Evolutionary conservation across 2,888 invertebrate genomes (phyloP).

Genomic region (Ecdyonurus torrentis): DNA sequence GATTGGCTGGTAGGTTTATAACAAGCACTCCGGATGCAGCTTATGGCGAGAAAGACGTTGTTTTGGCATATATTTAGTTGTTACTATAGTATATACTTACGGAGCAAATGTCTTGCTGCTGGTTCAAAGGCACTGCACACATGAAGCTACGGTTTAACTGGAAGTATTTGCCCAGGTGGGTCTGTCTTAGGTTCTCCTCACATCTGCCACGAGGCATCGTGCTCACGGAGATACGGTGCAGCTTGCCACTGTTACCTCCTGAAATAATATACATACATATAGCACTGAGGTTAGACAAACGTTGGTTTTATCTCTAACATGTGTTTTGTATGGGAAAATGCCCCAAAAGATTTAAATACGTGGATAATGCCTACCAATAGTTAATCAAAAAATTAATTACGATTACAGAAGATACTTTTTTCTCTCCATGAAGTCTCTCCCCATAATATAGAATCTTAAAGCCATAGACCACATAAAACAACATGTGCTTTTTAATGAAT

Average conservation of each 20-base stretch:
- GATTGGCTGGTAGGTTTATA: too few species aligned
- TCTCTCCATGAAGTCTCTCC: too few species aligned
- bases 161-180: conserved; percentile 33
- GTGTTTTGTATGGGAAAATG: background rate
- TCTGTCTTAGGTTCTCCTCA: conserved; percentile 36
- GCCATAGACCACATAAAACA: too few species aligned
- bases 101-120: conserved; percentile 56
- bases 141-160: conserved; percentile 45
- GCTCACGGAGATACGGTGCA: conserved; percentile 55
- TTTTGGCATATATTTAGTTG: too few species aligned
- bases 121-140: conserved; percentile 45
- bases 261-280: conserved; percentile 18
- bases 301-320: background rate
- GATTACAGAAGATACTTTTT: too few species aligned
- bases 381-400: too few species aligned
- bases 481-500: too few species aligned
- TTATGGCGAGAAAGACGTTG: too few species aligned
- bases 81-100: conserved; percentile 27
- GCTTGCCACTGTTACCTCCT: conserved; percentile 60
- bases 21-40: too few species aligned
- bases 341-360: too few species aligned
- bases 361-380: too few species aligned
- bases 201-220: conserved; percentile 44
- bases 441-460: too few species aligned
- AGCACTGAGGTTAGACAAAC: background rate